A percentile compares a stretch with the other conserved stretches of the same genome.
Evolutionary conservation across 2,888 invertebrate species (phyloP).

Genomic region (Nowickia ferox): DNA sequence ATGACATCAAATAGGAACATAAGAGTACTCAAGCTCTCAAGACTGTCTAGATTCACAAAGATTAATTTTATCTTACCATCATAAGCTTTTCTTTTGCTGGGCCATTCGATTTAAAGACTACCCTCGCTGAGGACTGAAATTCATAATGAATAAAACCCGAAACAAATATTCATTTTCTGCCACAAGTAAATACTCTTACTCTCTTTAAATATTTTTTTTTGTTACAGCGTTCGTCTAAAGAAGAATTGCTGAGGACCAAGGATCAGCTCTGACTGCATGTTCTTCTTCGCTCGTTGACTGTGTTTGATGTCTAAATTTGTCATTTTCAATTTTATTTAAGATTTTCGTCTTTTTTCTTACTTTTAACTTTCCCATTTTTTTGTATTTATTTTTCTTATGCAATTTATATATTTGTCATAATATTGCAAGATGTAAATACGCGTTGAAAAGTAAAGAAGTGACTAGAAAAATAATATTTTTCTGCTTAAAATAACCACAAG

Average conservation of each 20-base stretch:
- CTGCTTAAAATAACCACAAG: slow-evolving; percentile 49
- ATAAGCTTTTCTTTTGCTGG: too few relatives aligned
- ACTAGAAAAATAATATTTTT: slow-evolving; percentile 67
- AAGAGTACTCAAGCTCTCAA: too few relatives aligned
- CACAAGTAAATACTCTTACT: slow-evolving; percentile 10
- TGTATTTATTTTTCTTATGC: slow-evolving; percentile 33
- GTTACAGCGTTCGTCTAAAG: slow-evolving; percentile 26
- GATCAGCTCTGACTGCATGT: slow-evolving; percentile 28
- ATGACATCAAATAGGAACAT: too few relatives aligned
- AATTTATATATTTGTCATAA: slow-evolving; percentile 66
- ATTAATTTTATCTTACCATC: too few relatives aligned
- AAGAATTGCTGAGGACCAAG: neutral
- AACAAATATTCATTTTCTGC: slow-evolving; percentile 27
- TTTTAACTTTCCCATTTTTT: neutral
- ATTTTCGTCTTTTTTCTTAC: neutral
- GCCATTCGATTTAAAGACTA: neutral
- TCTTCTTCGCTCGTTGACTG: neutral
- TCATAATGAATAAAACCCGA: neutral
- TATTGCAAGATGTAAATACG: slow-evolving; percentile 64
- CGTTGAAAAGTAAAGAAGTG: slow-evolving; percentile 51
- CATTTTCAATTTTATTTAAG: slow-evolving; percentile 65
- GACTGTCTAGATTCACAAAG: too few relatives aligned
- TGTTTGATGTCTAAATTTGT: slow-evolving; percentile 58
- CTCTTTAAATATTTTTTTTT: slow-evolving; percentile 38
- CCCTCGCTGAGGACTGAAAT: neutral